Conservation (phyloP, 2,113 vertebrate genomes). For the Gobius niger region DNA sequence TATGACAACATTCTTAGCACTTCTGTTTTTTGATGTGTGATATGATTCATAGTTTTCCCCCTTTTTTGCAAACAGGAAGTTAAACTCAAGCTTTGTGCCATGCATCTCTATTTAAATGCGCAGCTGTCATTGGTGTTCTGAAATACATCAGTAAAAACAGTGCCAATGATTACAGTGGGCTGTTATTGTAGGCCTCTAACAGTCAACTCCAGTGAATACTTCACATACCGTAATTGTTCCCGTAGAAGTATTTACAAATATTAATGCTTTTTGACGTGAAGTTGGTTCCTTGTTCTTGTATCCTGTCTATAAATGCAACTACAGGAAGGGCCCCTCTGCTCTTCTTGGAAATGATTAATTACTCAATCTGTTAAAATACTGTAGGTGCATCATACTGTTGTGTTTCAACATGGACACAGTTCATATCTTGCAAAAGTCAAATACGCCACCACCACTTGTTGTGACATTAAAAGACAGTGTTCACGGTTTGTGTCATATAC, state of each 20-base stretch:
- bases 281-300: neutral
- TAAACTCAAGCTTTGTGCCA: constrained; percentile 14
- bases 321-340: constrained; percentile 21
- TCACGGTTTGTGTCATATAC: neutral
- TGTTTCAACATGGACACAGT: too few species aligned
- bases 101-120: neutral
- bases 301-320: neutral
- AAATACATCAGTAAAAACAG: neutral
- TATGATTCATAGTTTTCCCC: constrained; percentile 42
- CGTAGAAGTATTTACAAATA: neutral
- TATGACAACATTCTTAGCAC: constrained; percentile 30
- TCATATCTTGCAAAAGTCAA: neutral
- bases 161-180: too few species aligned
- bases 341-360: constrained; percentile 50
- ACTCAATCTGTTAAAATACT: constrained; percentile 33
- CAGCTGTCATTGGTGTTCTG: neutral
- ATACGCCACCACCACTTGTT: neutral
- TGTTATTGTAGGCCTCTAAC: too few species aligned
- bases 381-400: neutral
- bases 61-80: constrained; percentile 48
- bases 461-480: neutral
- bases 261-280: neutral
- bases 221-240: too few species aligned
- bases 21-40: constrained; percentile 55
- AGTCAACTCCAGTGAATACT: too few species aligned